Base-by-base conservation (phyloP, 2,797 vertebrate genomes). In the Syndactyla subalaris region DNA sequence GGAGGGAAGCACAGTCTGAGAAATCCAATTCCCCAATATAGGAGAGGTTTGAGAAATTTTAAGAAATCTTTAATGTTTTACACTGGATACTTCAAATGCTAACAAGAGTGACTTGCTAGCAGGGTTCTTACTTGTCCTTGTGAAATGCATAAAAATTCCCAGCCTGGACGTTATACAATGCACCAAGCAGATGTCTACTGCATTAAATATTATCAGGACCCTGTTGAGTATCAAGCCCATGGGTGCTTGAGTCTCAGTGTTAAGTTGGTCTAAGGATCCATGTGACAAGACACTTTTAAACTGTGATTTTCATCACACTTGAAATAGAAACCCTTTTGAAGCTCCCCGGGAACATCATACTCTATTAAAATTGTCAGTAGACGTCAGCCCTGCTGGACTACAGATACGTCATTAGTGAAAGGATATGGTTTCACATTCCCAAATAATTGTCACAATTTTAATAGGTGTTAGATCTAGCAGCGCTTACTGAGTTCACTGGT, bases 381-480 rank as follows among this genome's bases (percentile, higher is more conserved):
- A 38, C 26, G 66, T 14, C 43, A 82, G 15, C 66, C 19, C 17
- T 74, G 21, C 29, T 72, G 54, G 83, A n/a, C 41, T 86, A 22
- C 46, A 76, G 55, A 70, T 29, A 5, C 10, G 15, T 55, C 27
- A 36, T 51, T 78, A 66, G 73, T 54, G 15, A 52, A 73, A 62
- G 9, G 36, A 3, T 43, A 4, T 68, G 20, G 74, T 62, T 81
- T 81, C 54, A n/a, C 34, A 29, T 79, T 91, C 38, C 41, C 30
- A 75, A 49, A 88, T 78, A 93, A 87, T 92, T 92, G 48, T 54
- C 61, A 26, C 48, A n/a, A 2, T 82, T 93, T 95, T 82, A 81
- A 75, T 73, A 73, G 73, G 48, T 79, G 88, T 82, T 81, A 92
- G 71, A 89, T 89, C 63, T 86, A 92, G 41, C 88, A 94, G 77